Evolutionary conservation across 2,113 vertebrate genomes (phyloP).

Genomic region (Megaleporinus macrocephalus): DNA sequence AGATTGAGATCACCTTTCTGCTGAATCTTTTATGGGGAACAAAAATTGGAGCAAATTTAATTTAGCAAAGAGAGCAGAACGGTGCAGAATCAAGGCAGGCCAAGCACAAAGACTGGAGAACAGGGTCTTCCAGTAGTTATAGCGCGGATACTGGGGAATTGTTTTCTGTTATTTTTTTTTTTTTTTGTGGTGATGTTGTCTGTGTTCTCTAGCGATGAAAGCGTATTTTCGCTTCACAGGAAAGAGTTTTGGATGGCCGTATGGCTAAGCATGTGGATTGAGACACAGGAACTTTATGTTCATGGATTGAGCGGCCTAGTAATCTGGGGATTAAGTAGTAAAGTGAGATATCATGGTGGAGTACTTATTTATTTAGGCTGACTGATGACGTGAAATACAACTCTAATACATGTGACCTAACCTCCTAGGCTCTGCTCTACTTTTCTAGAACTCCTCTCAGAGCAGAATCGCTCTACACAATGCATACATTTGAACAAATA

Average conservation of each 20-base stretch:
- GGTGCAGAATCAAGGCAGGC: background rate
- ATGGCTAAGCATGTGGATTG: slow-evolving; percentile 15
- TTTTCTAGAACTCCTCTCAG: no score
- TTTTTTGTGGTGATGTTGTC: background rate
- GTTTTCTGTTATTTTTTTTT: background rate
- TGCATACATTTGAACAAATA: background rate
- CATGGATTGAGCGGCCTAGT: slow-evolving; percentile 25
- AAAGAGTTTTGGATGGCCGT: background rate
- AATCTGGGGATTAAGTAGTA: slow-evolving; percentile 32
- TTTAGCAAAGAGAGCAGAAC: slow-evolving; percentile 55
- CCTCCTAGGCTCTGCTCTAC: background rate
- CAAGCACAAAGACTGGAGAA: background rate
- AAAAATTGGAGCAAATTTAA: slow-evolving; percentile 68
- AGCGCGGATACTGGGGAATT: background rate
- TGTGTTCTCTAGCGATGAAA: background rate
- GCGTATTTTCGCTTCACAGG: background rate
- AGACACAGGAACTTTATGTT: slow-evolving; percentile 19
- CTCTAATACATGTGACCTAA: background rate
- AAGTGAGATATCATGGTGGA: slow-evolving; percentile 38
- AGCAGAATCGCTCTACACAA: background rate
- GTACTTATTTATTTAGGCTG: slow-evolving; percentile 26
- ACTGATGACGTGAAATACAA: slow-evolving; percentile 18
- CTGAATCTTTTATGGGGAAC: slow-evolving; percentile 65
- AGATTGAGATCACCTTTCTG: slow-evolving; percentile 64
- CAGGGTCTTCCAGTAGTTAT: background rate